Base-by-base conservation (phyloP, 1,140 invertebrate species). In the Scaptodrosophila lebanonensis region DNA sequence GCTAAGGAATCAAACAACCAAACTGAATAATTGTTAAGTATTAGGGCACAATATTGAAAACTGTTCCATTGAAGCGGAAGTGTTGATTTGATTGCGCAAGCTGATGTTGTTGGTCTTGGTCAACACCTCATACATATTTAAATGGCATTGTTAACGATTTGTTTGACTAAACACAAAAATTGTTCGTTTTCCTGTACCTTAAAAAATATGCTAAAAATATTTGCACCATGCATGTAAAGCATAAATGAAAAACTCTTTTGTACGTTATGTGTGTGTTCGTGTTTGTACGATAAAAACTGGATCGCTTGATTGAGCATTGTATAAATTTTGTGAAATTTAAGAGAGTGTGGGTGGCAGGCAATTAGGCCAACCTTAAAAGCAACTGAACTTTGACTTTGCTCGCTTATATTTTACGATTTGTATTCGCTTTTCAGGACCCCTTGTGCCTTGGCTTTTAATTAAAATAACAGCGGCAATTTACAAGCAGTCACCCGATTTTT, bases 401-500 rank as follows among this genome's bases (percentile, higher is more conserved):
- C 44, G 18, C 30, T 44, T 27, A 38, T 29, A 39, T 39, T 60
- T 60, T 6, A 30, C 58, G 42, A 61, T 49, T 38, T 22, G 47
- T 45, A 27, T 35, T 44, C 30, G 48, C 15, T 66, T 58, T 63
- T 58, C 27, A 54, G 65, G 33, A 63, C 48, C 60, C 64, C 18
- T 2, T 18, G 48, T 18, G 47, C 39, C 49, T 29, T 38, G 45
- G 25, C 69, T 73, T 77, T 77, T 82, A 77, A 82, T 77, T 82
- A 77, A 77, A 77, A 77, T 82, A 75, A 82, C 53, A 61, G 72
- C 50, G 49, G 48, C 72, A 66, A 72, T 77, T 72, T 79, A 67
- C 59, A 36, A 70, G 33, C 51, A 68, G 64, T 57, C 51, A 63
- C 51, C 58, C 47, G 68, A 40, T 48, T 40, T 42, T 57, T 64